Base-by-base conservation (phyloP, 1,140 invertebrate genomes). In the Drosophila navojoa region DNA sequence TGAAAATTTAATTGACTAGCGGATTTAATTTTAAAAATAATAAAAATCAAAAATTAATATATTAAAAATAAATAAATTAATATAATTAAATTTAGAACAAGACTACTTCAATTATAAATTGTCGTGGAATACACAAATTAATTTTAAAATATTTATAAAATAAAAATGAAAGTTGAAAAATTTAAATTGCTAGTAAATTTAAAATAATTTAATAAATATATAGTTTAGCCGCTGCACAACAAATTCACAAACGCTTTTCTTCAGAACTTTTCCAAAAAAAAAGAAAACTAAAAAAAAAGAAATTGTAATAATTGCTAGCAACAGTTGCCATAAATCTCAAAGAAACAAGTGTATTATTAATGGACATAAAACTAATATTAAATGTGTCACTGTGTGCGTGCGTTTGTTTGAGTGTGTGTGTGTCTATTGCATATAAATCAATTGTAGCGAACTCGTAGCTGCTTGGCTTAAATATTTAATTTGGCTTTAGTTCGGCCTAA, bases 391-490 rank as follows among this genome's bases (percentile, higher is more conserved):
- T 54, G 40, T 29, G 42, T 22, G 47, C 15, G 38, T 40, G 27
- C 35, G 5, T 16, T 4, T 16, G 42, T 15, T 15, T 45, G 42
- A 16, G 52, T 68, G 32, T 60, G 52, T 68, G 32, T 60, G 27
- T 44, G 70, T 16, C 6, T 16, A 45, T 47, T 61, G 57, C 53
- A 52, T 73, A 79, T 82, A 87, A 86, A 86, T 86, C 81, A 89
- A 87, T 82, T 73, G 61, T 40, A 75, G 57, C 50, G 69, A 77
- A 71, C 71, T 67, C 57, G 66, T 69, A 81, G 76, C 76, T 76
- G 70, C 57, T 53, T 32, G 42, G 59, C 70, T 77, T 87, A 84
- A 89, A 89, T 87, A 87, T 84, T 87, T 84, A 87, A 87, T 82
- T 79, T 82, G 63, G 42, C 60, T 50, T 73, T 61, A 61, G 60